Evolutionary conservation across 2,888 invertebrate genomes (phyloP), one percentile per base, ranked within the genome.

Genomic region (Proisotoma minuta): DNA sequence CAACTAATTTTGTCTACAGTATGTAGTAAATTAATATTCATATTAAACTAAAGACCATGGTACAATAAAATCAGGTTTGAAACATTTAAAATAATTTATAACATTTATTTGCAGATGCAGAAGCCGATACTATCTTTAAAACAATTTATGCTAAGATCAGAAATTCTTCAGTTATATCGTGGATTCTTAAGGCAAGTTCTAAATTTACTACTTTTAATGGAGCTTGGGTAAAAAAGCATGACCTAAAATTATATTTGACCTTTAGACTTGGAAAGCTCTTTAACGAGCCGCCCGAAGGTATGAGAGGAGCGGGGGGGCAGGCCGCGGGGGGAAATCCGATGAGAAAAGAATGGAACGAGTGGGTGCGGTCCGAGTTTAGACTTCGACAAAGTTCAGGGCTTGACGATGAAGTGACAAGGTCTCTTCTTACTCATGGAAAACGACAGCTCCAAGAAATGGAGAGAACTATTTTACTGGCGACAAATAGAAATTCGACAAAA

Each of bases 131-230:
- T 71, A 60, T 62, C 69, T 1, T 51, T 71, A 28, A 69, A 71
- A 52, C 61, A 65, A 47, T 71, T 71, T 59, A 71, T 71, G 66
- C 54, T 69, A 2, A 53, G 71, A 15, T 29, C 62, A 2, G 66
- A 71, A 60, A 69, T 71, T 18, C 27, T 71, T 1, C 66, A 71
- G 43, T 59, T 71, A 28, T 71, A 69, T 48, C 56, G 66, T 18
- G 64, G 62, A 34, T 71, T 66, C 57, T 34, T 71, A 39, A 68
- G 59, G 71, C 69, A 64, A 63, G 48, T 52, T 43, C 4, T 34
- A 34, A 34, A 34, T 10, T 34, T 34, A 34, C 15, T 34, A 34
- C 15, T 34, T 34, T 15, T 15, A 34, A 34, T 34, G 15, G 8
- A 15, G 8, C 8, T 34, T 34, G 15, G 8, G 34, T 8, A 15